Base-by-base conservation (phyloP, 1,140 invertebrate genomes). In the Matsumurasca onukii region DNA sequence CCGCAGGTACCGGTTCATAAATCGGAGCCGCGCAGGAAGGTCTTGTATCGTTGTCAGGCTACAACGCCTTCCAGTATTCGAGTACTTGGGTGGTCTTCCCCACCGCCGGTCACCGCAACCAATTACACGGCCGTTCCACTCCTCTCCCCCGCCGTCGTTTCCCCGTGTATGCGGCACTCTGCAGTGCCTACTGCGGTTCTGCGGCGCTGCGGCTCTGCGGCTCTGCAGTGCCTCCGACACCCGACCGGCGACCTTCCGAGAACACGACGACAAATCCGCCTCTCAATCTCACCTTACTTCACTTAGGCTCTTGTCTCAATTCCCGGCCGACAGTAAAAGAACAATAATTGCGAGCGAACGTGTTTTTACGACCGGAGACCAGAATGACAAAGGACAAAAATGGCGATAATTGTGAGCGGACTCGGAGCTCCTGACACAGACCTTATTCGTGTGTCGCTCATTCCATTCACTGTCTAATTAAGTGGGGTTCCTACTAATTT, bases 11-110 rank as follows among this genome's bases (percentile, higher is more conserved):
- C 22, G 55, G 55, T 59, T n/a, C 55, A 59, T 59, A 59, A 59
- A 59, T 59, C 55, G 55, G 49, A 25, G 25, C 55, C 55, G 55
- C 55, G 55, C 55, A 59, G 55, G 55, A 59, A 59, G 55, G 55
- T 59, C 55, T 59, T 59, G 55, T 59, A 59, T 22, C 55, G 55
- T 27, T 59, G 55, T 59, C 55, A 59, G 30, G 55, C 24, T 59
- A 59, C 55, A 59, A 59, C 55, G 55, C 55, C 55, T 59, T 59
- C 55, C 55, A 59, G 55, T 59, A 59, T 59, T 59, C 55, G 55
- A 59, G 55, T 27, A 27, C 55, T 59, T 59, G 55, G 55, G 55
- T 59, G 55, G 55, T 59, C 55, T 29, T 59, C 55, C 55, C 55
- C 55, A 15, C 3, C 25, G 5, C 9, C 15, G 17, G 13, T 9